A percentile compares a stretch with the other conserved stretches of the same genome.
Evolutionary conservation across 2,888 invertebrate species (phyloP).

Genomic region (Metopia argyrocephala): DNA sequence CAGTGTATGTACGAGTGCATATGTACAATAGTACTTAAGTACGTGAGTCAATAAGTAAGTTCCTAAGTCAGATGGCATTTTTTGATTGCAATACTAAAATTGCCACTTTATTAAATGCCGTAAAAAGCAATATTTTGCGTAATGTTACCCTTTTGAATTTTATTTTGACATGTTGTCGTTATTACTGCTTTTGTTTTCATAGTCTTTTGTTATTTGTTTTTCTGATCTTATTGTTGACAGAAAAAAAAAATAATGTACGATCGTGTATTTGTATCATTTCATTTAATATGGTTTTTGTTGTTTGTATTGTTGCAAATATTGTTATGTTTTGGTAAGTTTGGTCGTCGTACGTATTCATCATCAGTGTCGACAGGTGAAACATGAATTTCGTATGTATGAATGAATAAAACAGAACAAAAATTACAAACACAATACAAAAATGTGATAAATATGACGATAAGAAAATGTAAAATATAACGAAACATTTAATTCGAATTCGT

Average conservation of each 20-base stretch:
- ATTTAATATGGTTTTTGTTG: neutral
- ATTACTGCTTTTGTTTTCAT: neutral
- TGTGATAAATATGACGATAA: neutral
- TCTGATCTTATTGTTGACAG: neutral
- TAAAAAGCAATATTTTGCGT: slow-evolving; percentile 29
- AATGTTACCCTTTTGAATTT: slow-evolving; percentile 31
- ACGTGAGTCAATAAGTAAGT: neutral
- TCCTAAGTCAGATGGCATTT: neutral
- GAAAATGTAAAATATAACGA: neutral
- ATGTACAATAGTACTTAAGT: neutral
- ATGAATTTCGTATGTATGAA: slow-evolving; percentile 61
- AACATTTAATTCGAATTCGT: too few species aligned
- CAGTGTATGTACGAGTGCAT: neutral
- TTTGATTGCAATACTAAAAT: neutral
- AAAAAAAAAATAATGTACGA: neutral
- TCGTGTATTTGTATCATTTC: neutral
- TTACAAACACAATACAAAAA: neutral
- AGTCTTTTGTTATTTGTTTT: neutral
- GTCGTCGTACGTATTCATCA: slow-evolving; percentile 63
- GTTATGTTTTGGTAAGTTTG: slow-evolving; percentile 8
- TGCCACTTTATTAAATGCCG: slow-evolving; percentile 15
- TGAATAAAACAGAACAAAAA: slow-evolving; percentile 21
- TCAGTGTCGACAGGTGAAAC: slow-evolving; percentile 71
- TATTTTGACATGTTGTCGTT: slow-evolving; percentile 29
- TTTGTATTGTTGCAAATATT: neutral